Evolutionary conservation across 2,797 vertebrate genomes (phyloP).

Genomic region (Knipowitschia caucasica): DNA sequence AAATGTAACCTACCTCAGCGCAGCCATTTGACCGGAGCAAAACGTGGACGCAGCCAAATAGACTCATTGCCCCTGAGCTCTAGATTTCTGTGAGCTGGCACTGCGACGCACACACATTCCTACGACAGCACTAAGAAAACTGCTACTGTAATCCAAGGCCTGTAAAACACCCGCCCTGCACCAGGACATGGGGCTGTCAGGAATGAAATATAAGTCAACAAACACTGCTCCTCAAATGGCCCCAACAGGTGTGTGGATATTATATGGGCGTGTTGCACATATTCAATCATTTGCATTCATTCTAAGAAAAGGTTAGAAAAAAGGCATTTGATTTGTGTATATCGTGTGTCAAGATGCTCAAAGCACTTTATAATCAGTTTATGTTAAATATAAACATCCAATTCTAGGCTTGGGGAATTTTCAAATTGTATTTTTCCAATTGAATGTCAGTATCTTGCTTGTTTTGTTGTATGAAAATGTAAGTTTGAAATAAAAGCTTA

Average conservation of each 20-base stretch:
- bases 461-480: too few species aligned
- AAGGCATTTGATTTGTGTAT: background rate
- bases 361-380: too few species aligned
- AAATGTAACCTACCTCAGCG: constrained; percentile 17
- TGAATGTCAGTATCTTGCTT: too few species aligned
- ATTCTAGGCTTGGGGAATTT: too few species aligned
- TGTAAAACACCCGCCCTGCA: constrained; percentile 19
- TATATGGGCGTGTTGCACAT: background rate
- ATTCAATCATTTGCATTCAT: background rate
- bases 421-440: too few species aligned
- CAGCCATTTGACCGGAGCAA: constrained; percentile 35
- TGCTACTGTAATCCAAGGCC: constrained; percentile 41
- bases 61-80: constrained; percentile 54
- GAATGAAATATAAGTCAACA: constrained; percentile 35
- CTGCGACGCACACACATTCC: constrained; percentile 44
- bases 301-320: too few species aligned
- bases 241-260: constrained; percentile 15
- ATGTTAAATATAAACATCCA: too few species aligned
- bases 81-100: constrained; percentile 47
- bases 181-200: constrained; percentile 28
- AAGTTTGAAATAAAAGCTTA: too few species aligned
- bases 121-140: constrained; percentile 57
- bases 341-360: too few species aligned
- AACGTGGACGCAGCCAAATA: constrained; percentile 50
- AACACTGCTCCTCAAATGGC: constrained; percentile 16